Evolutionary conservation across 2,888 invertebrate genomes (phyloP).

Genomic region (Dryococelus australis): DNA sequence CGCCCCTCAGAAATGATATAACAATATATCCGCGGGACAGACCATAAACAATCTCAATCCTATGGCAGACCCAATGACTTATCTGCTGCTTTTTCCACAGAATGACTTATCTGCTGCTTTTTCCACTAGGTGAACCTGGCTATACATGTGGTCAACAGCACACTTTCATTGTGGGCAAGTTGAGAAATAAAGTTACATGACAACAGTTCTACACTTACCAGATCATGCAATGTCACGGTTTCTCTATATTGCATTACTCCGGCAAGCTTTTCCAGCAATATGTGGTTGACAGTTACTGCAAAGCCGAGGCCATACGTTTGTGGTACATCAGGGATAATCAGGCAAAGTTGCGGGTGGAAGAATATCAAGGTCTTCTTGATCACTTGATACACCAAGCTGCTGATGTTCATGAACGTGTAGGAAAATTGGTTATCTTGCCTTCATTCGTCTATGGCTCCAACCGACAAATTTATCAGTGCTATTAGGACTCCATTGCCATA

Average conservation of each 20-base stretch:
- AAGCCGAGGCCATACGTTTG: neutral
- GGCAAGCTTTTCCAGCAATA: slow-evolving; percentile 24
- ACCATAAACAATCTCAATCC: too few relatives aligned
- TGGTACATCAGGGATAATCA: neutral
- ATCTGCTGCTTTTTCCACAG: too few relatives aligned
- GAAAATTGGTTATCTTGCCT: neutral
- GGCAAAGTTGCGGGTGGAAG: neutral
- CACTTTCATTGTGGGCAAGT: neutral
- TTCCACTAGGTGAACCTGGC: too few relatives aligned
- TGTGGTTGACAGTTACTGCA: neutral
- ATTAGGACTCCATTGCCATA: neutral
- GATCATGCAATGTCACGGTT: neutral
- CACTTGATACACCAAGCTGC: neutral
- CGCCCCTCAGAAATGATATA: too few relatives aligned
- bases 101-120: too few relatives aligned
- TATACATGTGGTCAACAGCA: neutral
- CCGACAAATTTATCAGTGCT: neutral
- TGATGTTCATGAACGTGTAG: neutral
- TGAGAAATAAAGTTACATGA: neutral
- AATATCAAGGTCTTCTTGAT: neutral
- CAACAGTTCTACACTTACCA: neutral
- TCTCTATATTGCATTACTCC: slow-evolving; percentile 4
- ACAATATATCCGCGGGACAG: too few relatives aligned
- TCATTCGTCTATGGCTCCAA: slow-evolving; percentile 32
- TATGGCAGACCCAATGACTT: too few relatives aligned